phyloP scores from a whole-genome alignment of 2,888 invertebrate species.

The Drosophila helvetica region DNA sequence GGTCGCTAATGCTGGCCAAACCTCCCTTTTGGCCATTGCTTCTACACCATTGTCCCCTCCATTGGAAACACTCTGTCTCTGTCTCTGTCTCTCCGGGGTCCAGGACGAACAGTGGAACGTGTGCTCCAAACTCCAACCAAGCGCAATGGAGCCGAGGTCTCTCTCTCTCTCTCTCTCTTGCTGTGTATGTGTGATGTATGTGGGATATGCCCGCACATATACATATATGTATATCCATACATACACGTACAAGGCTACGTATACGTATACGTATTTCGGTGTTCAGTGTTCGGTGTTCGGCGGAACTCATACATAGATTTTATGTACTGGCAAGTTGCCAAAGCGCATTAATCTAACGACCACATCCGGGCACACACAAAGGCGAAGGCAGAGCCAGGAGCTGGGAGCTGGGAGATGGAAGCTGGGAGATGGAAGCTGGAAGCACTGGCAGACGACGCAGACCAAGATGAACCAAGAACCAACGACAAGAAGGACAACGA shows the following conservation, averaged over 20 bases:
- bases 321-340: constrained; percentile 77
- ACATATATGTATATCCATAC: constrained; percentile 23
- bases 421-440: constrained; percentile 3
- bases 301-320: constrained; percentile 70
- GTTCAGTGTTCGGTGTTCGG: constrained; percentile 19
- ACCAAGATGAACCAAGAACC: neutral
- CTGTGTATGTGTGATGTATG: constrained; percentile 24
- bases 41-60: constrained; percentile 3
- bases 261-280: constrained; percentile 22
- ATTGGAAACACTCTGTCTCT: constrained; percentile 26
- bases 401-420: neutral
- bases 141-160: constrained; percentile 29
- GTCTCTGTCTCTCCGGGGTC: constrained; percentile 19
- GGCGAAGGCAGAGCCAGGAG: constrained; percentile 12
- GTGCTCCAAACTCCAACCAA: constrained; percentile 34
- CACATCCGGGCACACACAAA: constrained; percentile 75
- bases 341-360: constrained; percentile 78
- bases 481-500: constrained; percentile 9
- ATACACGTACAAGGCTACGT: constrained; percentile 14
- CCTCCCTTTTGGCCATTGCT: neutral
- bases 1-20: constrained; percentile 36
- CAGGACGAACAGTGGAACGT: constrained; percentile 27
- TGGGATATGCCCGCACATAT: constrained; percentile 19
- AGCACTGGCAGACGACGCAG: neutral
- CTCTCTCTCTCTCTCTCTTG: constrained; percentile 12